Conservation (phyloP, 2,888 invertebrate genomes). For the Drosophila dives region DNA sequence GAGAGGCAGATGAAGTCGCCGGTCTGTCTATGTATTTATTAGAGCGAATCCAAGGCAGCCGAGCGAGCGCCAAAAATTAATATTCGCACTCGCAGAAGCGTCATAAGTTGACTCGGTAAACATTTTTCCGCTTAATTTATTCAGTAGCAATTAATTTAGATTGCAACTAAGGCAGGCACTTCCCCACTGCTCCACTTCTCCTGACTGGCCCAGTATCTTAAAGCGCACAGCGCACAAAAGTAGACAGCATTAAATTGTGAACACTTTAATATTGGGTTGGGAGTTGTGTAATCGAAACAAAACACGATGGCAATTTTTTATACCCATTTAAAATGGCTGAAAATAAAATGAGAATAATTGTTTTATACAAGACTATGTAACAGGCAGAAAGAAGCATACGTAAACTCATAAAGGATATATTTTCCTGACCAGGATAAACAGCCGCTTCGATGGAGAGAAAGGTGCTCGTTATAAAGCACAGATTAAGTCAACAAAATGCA, state of each 20-base stretch:
- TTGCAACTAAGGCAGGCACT: slow-evolving; percentile 73
- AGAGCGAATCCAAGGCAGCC: slow-evolving; percentile 42
- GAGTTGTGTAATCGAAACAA: slow-evolving; percentile 1
- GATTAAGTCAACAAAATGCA: not conserved
- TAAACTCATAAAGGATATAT: not conserved
- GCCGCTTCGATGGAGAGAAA: not conserved
- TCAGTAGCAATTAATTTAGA: slow-evolving; percentile 79
- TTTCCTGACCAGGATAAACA: not conserved
- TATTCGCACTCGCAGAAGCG: slow-evolving; percentile 73
- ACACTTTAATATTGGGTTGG: slow-evolving; percentile 44
- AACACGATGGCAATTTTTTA: slow-evolving; percentile 7
- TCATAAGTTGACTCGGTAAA: slow-evolving; percentile 77
- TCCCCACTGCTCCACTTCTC: not conserved
- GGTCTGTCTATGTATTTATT: slow-evolving; percentile 49
- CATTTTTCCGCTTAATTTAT: slow-evolving; percentile 79
- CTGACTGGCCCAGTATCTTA: slow-evolving; percentile 5
- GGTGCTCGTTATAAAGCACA: not conserved
- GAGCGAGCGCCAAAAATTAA: slow-evolving; percentile 63
- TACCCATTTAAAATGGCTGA: not conserved
- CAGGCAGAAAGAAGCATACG: not conserved
- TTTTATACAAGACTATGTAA: not conserved
- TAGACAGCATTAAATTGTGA: slow-evolving; percentile 33
- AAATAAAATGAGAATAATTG: not conserved
- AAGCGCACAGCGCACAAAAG: slow-evolving; percentile 39
- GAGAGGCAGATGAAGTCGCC: slow-evolving; percentile 26